Percentiles rank a stretch among this genome's conserved stretches.
Evolutionary conservation across 2,113 vertebrate species (phyloP).

Genomic region (Perca fluviatilis): DNA sequence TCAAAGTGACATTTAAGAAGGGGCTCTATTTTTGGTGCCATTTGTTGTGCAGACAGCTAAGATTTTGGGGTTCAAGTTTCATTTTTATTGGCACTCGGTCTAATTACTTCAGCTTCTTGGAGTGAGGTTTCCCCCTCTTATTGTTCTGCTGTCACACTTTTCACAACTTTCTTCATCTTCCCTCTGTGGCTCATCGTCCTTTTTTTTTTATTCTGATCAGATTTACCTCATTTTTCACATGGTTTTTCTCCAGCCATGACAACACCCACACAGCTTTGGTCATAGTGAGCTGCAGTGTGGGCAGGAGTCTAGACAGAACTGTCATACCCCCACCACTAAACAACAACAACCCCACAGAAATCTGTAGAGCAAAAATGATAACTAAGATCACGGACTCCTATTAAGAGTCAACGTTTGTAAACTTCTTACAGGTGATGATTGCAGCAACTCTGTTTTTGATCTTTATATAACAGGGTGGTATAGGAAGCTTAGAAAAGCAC

Average conservation of each 20-base stretch:
- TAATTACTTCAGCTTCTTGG: neutral
- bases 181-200: neutral
- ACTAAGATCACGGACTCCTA: neutral
- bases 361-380: neutral
- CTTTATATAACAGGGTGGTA: neutral
- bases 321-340: neutral
- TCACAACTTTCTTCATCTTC: neutral
- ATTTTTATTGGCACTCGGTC: neutral
- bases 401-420: neutral
- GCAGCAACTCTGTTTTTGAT: neutral
- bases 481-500: neutral
- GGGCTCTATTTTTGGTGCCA: neutral
- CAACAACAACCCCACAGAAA: neutral
- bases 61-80: neutral
- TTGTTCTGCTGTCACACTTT: neutral
- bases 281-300: neutral
- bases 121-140: neutral
- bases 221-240: neutral
- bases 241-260: neutral
- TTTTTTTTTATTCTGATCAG: neutral
- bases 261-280: neutral
- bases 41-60: neutral
- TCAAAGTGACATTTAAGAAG: conserved; percentile 13
- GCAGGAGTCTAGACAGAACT: conserved; percentile 1
- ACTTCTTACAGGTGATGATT: neutral